phyloP scores from a whole-genome alignment of 1,140 invertebrate species.

The Scaptomyza graminum region DNA sequence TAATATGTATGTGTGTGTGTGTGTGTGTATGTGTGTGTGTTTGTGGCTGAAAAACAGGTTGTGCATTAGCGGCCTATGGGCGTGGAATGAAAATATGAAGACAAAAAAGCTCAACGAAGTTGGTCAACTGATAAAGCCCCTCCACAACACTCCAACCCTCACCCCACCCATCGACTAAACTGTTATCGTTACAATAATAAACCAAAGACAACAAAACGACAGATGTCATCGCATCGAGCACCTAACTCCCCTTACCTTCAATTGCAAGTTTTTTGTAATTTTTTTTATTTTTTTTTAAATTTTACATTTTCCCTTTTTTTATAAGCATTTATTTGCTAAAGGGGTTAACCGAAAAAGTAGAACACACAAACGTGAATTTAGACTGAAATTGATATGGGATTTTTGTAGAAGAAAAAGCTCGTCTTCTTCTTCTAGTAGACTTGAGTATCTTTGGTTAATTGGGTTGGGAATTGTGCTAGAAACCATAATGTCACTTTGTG shows the following conservation, averaged over 20 bases:
- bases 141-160: not conserved
- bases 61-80: slow-evolving; percentile 8
- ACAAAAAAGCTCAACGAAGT: not conserved
- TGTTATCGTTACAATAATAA: slow-evolving; percentile 42
- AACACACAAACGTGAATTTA: too few species aligned
- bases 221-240: too few species aligned
- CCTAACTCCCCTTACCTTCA: not conserved
- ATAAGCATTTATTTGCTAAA: not conserved
- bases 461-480: too few species aligned
- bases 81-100: not conserved
- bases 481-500: too few species aligned
- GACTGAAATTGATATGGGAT: too few species aligned
- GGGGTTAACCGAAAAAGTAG: slow-evolving; percentile 3
- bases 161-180: not conserved
- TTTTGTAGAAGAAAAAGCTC: not conserved
- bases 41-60: slow-evolving; percentile 24
- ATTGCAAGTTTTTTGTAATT: slow-evolving; percentile 1
- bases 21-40: slow-evolving; percentile 1
- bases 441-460: too few species aligned
- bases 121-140: slow-evolving; percentile 20
- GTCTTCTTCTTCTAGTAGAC: not conserved
- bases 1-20: slow-evolving; percentile 2
- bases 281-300: not conserved
- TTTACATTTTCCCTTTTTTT: too few species aligned
- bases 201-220: slow-evolving; percentile 27